Conservation (phyloP, 2,888 invertebrate species). For the Gerosis bhagava region DNA sequence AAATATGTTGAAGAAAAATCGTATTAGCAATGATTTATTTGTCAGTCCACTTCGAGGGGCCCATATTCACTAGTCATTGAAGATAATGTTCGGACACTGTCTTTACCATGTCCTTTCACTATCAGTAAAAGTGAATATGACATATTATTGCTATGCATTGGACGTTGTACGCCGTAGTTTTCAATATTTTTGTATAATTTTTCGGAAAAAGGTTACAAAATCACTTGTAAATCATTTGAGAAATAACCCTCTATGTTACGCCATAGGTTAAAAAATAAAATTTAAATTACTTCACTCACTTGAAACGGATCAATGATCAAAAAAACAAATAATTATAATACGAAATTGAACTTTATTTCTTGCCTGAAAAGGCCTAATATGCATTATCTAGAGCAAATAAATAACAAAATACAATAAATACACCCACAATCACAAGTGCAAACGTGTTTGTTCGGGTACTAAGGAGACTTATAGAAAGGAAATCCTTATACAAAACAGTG, state of each 20-base stretch:
- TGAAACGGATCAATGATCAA: slow-evolving; percentile 6
- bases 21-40: slow-evolving; percentile 76
- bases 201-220: neutral
- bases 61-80: slow-evolving; percentile 66
- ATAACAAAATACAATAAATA: slow-evolving; percentile 26
- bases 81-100: slow-evolving; percentile 66
- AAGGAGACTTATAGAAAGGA: slow-evolving; percentile 68
- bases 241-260: too few relatives aligned
- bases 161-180: too few relatives aligned
- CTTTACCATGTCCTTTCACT: too few relatives aligned
- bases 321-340: neutral
- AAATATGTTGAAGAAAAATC: slow-evolving; percentile 70
- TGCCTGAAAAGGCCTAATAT: too few relatives aligned
- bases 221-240: neutral
- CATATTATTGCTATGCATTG: too few relatives aligned
- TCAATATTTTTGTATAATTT: too few relatives aligned
- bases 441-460: slow-evolving; percentile 68
- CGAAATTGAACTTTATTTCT: slow-evolving; percentile 4
- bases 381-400: too few relatives aligned
- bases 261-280: too few relatives aligned
- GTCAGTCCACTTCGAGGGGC: slow-evolving; percentile 56
- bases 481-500: slow-evolving; percentile 74
- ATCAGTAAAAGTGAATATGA: too few relatives aligned
- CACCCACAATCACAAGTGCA: slow-evolving; percentile 51
- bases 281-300: too few relatives aligned